phyloP scores from a whole-genome alignment of 2,797 vertebrate genomes.

The Acipenser oxyrinchus region DNA sequence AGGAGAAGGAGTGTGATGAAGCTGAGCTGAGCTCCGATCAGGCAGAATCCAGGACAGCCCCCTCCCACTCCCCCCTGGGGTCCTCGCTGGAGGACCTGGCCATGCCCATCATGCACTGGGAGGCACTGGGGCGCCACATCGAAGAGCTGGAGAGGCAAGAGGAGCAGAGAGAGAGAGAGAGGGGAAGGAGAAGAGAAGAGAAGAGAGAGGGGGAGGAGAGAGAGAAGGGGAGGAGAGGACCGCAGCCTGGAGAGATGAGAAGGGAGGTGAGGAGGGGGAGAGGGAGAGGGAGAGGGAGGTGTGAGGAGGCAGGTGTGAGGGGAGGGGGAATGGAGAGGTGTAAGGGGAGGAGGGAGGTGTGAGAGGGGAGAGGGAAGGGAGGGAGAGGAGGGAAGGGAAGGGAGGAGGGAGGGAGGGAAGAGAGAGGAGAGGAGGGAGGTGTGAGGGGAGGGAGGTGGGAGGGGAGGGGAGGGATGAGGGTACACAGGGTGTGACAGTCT shows the following conservation, averaged over 20 bases:
- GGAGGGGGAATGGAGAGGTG: conserved; percentile 11
- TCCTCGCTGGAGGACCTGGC: conserved; percentile 50
- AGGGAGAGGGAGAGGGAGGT: conserved; percentile 33
- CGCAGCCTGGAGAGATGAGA: background rate
- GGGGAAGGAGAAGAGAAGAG: conserved; percentile 29
- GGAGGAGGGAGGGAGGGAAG: conserved; percentile 54
- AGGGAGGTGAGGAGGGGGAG: conserved; percentile 28
- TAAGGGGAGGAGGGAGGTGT: background rate
- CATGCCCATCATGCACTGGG: conserved; percentile 73
- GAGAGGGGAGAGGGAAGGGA: background rate
- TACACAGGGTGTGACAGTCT: too few relatives aligned
- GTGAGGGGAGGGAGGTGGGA: conserved; percentile 24
- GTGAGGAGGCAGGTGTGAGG: conserved; percentile 28
- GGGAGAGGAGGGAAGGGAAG: conserved; percentile 38
- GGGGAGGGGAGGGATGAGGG: background rate
- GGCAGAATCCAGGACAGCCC: conserved; percentile 32
- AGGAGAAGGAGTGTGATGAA: conserved; percentile 40
- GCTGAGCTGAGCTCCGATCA: conserved; percentile 31
- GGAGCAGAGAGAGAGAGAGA: conserved; percentile 40
- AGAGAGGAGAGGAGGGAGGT: conserved; percentile 20
- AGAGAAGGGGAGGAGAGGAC: conserved; percentile 35
- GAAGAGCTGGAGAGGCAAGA: conserved; percentile 68
- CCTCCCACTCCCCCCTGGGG: conserved; percentile 48
- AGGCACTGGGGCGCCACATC: conserved; percentile 60
- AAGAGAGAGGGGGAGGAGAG: conserved; percentile 60